Evolutionary conservation across 2,113 vertebrate species (phyloP), one percentile per base, ranked within the genome.

Genomic region (Rhipidura dahli): DNA sequence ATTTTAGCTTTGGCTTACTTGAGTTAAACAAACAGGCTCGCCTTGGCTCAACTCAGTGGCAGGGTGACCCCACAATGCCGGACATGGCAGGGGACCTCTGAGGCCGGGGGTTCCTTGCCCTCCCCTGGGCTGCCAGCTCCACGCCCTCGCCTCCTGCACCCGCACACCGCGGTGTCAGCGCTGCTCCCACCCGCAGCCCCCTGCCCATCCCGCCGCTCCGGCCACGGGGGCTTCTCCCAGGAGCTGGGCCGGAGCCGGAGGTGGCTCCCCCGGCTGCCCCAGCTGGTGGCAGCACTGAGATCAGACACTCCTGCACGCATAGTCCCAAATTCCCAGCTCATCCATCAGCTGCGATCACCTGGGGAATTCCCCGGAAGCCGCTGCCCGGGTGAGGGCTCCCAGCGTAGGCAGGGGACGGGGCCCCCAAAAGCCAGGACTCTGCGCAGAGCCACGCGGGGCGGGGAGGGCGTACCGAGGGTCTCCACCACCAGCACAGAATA

Each of bases 201-300:
- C 53, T 47, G 70, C 51, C 88, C 61, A 3, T 33, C 28, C 50
- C 3, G 8, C 76, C 13, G 73, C 66, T 82, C 77, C 1, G 13
- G 87, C 70, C 91, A 13, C 8, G 24, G 90, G 95, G 93, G 73
- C 83, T 83, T 60, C 93, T 94, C 89, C 91, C 73, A 8, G 87
- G 84, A 89, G 82, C 91, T 5, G 77, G 84, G 77, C 84, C 1
- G 33, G 54, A 93, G 95, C 44, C 3, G 47, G 83, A 89, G 53
- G 87, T 85, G 93, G 94, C 87, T 96, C 96, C 95, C 82, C 44
- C 63, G 50, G 91, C 95, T 89, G 95, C 94, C 96, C 96, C 95
- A 95, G 96, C 91, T 97, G 95, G 95, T 96, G 96, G 94, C 94
- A 96, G 95, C 95, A 96, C 93, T 95, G 96, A 97, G 95, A 94